Evolutionary conservation across 2,113 vertebrate genomes (phyloP).

Genomic region (Serilophus lunatus): DNA sequence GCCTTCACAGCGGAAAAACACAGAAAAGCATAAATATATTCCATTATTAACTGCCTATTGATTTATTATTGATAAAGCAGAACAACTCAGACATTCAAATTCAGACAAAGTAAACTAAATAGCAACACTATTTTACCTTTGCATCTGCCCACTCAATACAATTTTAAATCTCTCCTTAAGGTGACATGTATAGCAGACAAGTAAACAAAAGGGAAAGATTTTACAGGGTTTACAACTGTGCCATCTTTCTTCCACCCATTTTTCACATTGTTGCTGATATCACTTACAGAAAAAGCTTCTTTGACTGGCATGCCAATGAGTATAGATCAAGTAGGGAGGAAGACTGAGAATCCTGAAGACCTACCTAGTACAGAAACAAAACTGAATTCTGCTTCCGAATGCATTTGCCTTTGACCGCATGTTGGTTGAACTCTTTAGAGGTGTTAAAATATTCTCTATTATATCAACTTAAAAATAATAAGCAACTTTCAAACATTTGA

Average conservation of each 20-base stretch:
- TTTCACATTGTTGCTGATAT: not conserved
- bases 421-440: not conserved
- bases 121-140: not conserved
- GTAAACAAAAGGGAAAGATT: slow-evolving; percentile 8
- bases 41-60: slow-evolving; percentile 22
- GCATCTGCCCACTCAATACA: not conserved
- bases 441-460: not conserved
- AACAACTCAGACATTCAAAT: not conserved
- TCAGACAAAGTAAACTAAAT: not conserved
- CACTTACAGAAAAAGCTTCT: not conserved
- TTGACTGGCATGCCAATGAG: not conserved
- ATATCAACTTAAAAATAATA: not conserved
- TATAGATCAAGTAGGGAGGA: not conserved
- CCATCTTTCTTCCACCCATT: not conserved
- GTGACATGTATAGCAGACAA: not conserved
- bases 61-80: slow-evolving; percentile 14
- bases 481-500: not conserved
- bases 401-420: not conserved
- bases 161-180: not conserved
- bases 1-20: not conserved
- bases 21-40: slow-evolving; percentile 15
- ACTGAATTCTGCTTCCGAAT: not conserved
- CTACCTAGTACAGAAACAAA: not conserved
- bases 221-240: not conserved
- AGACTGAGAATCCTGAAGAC: not conserved